These are phyloP conservation scores for Champsocephalus gunnari DNA, from an alignment of 2,797 vertebrate species.

Conservation along the genomic window DNA sequence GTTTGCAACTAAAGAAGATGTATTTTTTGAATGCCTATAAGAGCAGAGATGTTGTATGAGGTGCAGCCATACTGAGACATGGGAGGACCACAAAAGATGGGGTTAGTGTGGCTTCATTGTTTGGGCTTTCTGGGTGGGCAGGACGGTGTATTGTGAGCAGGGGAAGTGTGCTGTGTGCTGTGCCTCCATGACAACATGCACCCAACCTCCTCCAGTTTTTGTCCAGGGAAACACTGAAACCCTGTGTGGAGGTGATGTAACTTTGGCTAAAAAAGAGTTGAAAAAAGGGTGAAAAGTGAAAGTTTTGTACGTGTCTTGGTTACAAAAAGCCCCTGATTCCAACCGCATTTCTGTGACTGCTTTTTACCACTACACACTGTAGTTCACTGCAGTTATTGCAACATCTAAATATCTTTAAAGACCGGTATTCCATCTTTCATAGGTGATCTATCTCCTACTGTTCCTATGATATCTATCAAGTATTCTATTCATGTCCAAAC, in stretches of 20 bases:
- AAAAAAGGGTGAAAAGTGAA: background rate
- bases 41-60: constrained; percentile 38
- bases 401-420: background rate
- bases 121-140: constrained; percentile 43
- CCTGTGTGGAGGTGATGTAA: background rate
- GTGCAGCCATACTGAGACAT: constrained; percentile 35
- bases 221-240: constrained; percentile 18
- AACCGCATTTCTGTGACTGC: constrained; percentile 24
- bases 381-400: constrained; percentile 10
- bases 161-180: constrained; percentile 33
- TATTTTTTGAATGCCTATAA: constrained; percentile 4
- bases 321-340: constrained; percentile 1
- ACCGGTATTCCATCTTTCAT: too few relatives aligned
- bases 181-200: constrained; percentile 23
- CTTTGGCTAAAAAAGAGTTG: too few relatives aligned
- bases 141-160: constrained; percentile 12
- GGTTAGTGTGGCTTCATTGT: constrained; percentile 51
- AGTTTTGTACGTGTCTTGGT: constrained; percentile 8
- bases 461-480: constrained; percentile 2
- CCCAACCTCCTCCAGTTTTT: constrained; percentile 19
- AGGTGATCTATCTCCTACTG: background rate
- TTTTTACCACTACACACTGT: background rate
- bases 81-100: constrained; percentile 38
- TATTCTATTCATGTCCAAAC: background rate
- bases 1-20: background rate